phyloP scores from a whole-genome alignment of 2,797 vertebrate species.

The Hydrophis major region DNA sequence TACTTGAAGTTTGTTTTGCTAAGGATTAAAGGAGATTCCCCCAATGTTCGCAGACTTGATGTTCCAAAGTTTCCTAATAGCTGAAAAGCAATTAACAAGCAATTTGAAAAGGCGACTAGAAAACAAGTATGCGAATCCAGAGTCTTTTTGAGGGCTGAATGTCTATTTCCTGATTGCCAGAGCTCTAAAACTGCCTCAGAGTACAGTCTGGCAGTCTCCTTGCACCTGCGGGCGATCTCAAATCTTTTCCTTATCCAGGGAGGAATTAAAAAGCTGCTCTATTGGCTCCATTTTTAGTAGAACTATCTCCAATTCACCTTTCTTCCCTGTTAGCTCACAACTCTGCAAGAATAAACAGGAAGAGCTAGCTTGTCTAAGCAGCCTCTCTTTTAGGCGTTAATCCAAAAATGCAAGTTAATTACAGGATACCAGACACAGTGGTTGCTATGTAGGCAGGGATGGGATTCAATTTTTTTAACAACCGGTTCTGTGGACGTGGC shows the following conservation, averaged over 20 bases:
- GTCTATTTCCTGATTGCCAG: not conserved
- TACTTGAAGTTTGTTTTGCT: not conserved
- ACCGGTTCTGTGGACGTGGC: too few relatives aligned
- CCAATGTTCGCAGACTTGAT: not conserved
- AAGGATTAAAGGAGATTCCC: not conserved
- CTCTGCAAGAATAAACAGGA: not conserved
- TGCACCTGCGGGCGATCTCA: not conserved
- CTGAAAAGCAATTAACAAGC: not conserved
- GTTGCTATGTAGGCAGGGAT: not conserved
- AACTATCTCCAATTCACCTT: not conserved
- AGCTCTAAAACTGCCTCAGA: not conserved
- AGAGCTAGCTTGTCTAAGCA: not conserved
- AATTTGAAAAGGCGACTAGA: not conserved
- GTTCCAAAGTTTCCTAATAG: not conserved
- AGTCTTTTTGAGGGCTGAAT: not conserved
- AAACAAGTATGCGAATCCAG: not conserved
- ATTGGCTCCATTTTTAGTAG: not conserved
- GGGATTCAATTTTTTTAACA: too few relatives aligned
- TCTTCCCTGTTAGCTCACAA: not conserved
- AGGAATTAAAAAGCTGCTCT: not conserved
- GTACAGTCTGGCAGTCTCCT: not conserved
- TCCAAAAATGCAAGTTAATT: not conserved
- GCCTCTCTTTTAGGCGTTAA: not conserved
- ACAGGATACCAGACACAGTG: too few relatives aligned
- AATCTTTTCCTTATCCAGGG: not conserved